Evolutionary conservation across 1,140 invertebrate genomes (phyloP), one percentile per base, ranked within the genome.

Genomic region (Zaprionus inermis): DNA sequence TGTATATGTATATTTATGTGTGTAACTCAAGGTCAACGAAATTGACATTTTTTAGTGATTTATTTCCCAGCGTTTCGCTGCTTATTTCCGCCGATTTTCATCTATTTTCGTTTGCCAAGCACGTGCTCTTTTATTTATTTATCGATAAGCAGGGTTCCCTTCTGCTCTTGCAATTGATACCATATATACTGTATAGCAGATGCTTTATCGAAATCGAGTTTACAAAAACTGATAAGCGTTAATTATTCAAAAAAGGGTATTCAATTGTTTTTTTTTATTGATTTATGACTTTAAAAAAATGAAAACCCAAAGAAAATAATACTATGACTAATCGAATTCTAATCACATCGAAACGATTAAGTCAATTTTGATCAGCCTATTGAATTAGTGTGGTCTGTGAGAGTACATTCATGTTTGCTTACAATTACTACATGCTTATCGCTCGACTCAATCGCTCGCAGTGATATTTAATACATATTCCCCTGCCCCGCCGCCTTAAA

Each of bases 351-450:
- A 49, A 49, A 59, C 59, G 22, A 49, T 51, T 52, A 55, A 71
- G 64, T 51, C 61, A 75, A 38, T 46, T 60, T 49, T 49, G 44
- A 49, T 20, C 18, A 12, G 44, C 20, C 44, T 20, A 49, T 49
- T 12, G 61, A 67, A 55, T 75, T 71, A 68, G 51, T 63, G 4
- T 6, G n/a, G n/a, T 16, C 7, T 41, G n/a, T 14, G n/a, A 1
- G 32, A n/a, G 30, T 20, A 34, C 24, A 28, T 24, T 16, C 30
- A 36, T 71, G 11, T 71, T 10, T 44, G 34, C 61, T 38, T 78
- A 69, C 44, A 49, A 51, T 83, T 84, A 77, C 81, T 68, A 80
- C 65, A 78, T 30, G 61, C 78, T 85, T 80, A 84, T 78, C 73
- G 73, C 60, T 16, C 20, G 38, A 18, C 32, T 51, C 64, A 73